phyloP scores from a whole-genome alignment of 2,888 invertebrate genomes.

The Dendrolimus pini region DNA sequence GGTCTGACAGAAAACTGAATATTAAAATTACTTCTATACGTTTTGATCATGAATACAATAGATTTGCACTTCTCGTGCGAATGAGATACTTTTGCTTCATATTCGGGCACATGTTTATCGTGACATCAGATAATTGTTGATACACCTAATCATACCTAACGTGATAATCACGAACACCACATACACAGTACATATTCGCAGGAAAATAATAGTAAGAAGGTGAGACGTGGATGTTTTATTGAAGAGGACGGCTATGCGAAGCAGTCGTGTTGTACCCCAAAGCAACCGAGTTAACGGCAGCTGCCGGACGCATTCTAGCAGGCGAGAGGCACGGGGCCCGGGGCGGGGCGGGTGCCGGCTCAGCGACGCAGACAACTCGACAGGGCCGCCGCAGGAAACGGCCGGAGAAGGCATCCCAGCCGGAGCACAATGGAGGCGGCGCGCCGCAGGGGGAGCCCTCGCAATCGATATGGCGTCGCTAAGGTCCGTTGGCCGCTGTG shows the following conservation, averaged over 20 bases:
- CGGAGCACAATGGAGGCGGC: slow-evolving; percentile 69
- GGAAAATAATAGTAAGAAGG: not conserved
- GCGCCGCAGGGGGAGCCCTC: slow-evolving; percentile 76
- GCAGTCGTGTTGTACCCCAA: slow-evolving; percentile 29
- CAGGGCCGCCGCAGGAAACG: slow-evolving; percentile 66
- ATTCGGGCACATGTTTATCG: not conserved
- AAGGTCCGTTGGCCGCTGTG: slow-evolving; percentile 75
- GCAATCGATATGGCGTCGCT: slow-evolving; percentile 77
- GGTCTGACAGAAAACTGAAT: too few species aligned
- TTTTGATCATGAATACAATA: not conserved
- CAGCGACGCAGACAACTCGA: slow-evolving; percentile 46
- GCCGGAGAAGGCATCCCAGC: slow-evolving; percentile 70
- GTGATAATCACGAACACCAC: not conserved
- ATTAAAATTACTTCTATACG: not conserved
- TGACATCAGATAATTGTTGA: slow-evolving; percentile 5
- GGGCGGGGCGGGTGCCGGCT: slow-evolving; percentile 31
- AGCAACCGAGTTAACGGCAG: slow-evolving; percentile 40
- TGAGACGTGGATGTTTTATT: slow-evolving; percentile 16
- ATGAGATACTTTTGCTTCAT: not conserved
- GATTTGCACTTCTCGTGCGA: not conserved
- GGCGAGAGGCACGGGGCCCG: slow-evolving; percentile 31
- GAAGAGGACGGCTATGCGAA: slow-evolving; percentile 1
- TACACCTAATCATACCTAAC: not conserved
- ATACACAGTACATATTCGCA: not conserved
- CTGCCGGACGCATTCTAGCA: slow-evolving; percentile 57